These are phyloP conservation scores for Liodrosophila aerea DNA, from an alignment of 2,888 invertebrate species.

Conservation along the genomic window DNA sequence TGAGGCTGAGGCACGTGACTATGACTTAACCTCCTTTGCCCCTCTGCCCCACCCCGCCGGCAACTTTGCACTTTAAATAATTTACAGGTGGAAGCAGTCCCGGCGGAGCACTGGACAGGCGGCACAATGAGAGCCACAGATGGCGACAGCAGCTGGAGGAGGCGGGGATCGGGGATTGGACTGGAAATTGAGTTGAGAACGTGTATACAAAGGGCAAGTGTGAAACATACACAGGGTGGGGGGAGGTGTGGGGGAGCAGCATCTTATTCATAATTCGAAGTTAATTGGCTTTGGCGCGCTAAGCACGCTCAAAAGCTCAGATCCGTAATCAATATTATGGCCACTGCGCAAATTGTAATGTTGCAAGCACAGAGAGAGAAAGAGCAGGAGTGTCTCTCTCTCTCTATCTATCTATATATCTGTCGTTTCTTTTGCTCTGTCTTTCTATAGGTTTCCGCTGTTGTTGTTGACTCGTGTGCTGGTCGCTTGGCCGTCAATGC, in stretches of 20 bases:
- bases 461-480: constrained; percentile 11
- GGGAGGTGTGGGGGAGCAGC: too few species aligned
- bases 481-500: constrained; percentile 24
- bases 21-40: too few species aligned
- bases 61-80: constrained; percentile 46
- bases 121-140: background rate
- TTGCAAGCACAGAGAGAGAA: too few species aligned
- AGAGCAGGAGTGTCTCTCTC: background rate
- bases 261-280: constrained; percentile 52
- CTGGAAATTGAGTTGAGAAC: constrained; percentile 29
- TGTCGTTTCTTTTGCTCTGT: background rate
- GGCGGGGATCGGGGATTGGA: constrained; percentile 1
- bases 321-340: constrained; percentile 59
- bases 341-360: constrained; percentile 45
- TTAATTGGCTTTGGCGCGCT: constrained; percentile 56
- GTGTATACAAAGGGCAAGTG: constrained; percentile 22
- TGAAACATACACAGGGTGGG: too few species aligned
- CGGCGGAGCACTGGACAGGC: constrained; percentile 18
- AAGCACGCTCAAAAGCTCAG: constrained; percentile 43
- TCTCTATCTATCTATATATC: background rate
- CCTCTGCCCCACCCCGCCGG: background rate
- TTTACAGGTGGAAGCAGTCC: constrained; percentile 32
- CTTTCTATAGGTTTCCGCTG: background rate
- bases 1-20: constrained; percentile 27
- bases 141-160: background rate